A percentile compares a stretch with the other conserved stretches of the same genome.
Evolutionary conservation across 2,797 vertebrate species (phyloP).

Genomic region (Molossus molossus): DNA sequence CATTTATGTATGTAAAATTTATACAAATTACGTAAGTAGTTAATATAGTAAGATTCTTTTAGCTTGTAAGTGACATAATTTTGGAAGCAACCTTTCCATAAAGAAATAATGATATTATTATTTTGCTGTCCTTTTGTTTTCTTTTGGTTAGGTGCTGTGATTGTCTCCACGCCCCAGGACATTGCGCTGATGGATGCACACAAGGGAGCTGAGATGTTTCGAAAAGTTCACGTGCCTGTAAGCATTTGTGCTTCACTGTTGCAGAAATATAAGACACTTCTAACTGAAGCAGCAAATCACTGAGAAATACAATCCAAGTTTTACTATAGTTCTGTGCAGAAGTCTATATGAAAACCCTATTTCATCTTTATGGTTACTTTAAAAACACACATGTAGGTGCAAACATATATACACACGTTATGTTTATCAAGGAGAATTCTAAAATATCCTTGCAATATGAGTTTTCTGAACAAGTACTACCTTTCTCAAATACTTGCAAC

Average conservation of each 20-base stretch:
- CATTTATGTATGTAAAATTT: constrained; percentile 61
- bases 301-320: neutral
- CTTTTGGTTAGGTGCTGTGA: constrained; percentile 93
- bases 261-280: neutral
- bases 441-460: constrained; percentile 11
- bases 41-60: neutral
- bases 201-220: constrained; percentile 98
- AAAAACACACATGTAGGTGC: neutral
- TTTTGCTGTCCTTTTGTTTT: constrained; percentile 74
- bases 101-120: constrained; percentile 11
- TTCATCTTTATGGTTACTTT: constrained; percentile 56
- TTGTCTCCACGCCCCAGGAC: constrained; percentile 98
- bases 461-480: constrained; percentile 46
- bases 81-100: constrained; percentile 15
- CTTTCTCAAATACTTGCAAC: constrained; percentile 2
- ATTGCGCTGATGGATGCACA: constrained; percentile 96
- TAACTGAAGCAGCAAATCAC: neutral
- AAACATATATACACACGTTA: neutral
- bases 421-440: constrained; percentile 33
- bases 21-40: neutral
- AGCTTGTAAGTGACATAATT: neutral
- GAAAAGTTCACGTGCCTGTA: constrained; percentile 96
- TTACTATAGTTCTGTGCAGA: constrained; percentile 41
- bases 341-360: constrained; percentile 25
- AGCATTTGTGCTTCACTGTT: constrained; percentile 78